Base-by-base conservation (phyloP, 2,888 invertebrate genomes). In the Hyposoter dolosus region DNA sequence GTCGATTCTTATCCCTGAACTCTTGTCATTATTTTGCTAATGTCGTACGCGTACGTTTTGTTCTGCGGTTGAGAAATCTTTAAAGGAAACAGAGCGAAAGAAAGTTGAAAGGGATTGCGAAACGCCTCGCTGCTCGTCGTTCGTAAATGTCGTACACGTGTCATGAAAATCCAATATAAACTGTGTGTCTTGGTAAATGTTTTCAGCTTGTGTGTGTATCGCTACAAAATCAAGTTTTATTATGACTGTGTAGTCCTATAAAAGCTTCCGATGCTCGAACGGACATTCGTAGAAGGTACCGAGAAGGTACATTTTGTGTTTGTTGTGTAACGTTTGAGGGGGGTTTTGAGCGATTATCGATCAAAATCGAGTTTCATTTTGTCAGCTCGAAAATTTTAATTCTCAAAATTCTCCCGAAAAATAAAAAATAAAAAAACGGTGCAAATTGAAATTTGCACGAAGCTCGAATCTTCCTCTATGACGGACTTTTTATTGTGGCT, bases 81-180 rank as follows among this genome's bases (percentile, higher is more conserved):
- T 12, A 32, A 40, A 28, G 40, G 15, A 50, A 77, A 68, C 65
- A 65, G 77, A 66, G 72, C 45, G 72, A 53, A 60, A 65, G 65
- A 72, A 45, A 63, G 72, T 47, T 32, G 45, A 69, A 63, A 63
- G 32, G 19, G 71, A 72, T 80, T 35, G 63, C 47, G 60, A 35
- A 71, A 79, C 79, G 83, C 68, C 50, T 63, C 50, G 74, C 65
- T 80, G 83, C 45, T n/a, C 74, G n/a, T 45, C 72, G 47, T 68
- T 79, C 74, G 74, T 69, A 80, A 84, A 80, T 75, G 68, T 80
- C 75, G 75, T 65, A 50, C 83, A 84, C 79, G 79, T 75, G 79
- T 47, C 80, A 40, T 72, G 72, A 72, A 65, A 80, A 72, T 19
- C 71, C 71, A 45, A 80, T 80, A 79, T 43, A 60, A 63, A 32